Conservation (phyloP, 1,140 invertebrate species). For the Manduca sexta region DNA sequence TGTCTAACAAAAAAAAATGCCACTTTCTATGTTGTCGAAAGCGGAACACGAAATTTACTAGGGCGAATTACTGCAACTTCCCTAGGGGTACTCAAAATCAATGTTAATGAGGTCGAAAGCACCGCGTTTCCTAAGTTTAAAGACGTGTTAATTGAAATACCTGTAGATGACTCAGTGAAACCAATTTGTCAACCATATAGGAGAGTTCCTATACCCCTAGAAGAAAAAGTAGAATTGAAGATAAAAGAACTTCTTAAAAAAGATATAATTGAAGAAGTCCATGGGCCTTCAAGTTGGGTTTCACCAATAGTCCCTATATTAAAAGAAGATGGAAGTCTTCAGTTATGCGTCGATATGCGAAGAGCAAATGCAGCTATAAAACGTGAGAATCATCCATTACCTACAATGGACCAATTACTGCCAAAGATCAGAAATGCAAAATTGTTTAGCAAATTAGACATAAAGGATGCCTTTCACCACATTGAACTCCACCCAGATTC, state of each 20-base stretch:
- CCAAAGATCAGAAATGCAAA: conserved; percentile 32
- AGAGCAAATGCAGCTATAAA: conserved; percentile 36
- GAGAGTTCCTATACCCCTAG: conserved; percentile 35
- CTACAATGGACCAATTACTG: conserved; percentile 37
- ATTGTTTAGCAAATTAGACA: too few species aligned
- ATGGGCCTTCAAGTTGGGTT: conserved; percentile 40
- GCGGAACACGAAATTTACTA: conserved; percentile 24
- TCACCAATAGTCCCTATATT: conserved; percentile 43
- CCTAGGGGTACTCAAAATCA: conserved; percentile 8
- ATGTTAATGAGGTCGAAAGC: conserved; percentile 1
- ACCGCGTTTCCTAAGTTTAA: conserved; percentile 40
- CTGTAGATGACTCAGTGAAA: conserved; percentile 26
- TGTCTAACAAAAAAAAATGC: conserved; percentile 1
- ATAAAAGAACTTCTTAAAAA: conserved; percentile 22
- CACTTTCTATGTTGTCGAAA: conserved; percentile 13
- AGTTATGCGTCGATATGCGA: conserved; percentile 51
- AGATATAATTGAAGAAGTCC: conserved; percentile 47
- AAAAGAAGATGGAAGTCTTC: conserved; percentile 37
- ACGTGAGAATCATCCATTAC: conserved; percentile 40
- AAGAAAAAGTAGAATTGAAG: conserved; percentile 25
- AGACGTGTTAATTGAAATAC: conserved; percentile 30
- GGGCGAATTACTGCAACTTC: too few species aligned
- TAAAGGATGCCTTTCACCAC: conserved; percentile 28
- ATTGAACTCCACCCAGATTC: conserved; percentile 18
- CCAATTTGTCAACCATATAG: conserved; percentile 40